Evolutionary conservation across 1,140 invertebrate genomes (phyloP).

Genomic region (Dufourea novaeangliae): DNA sequence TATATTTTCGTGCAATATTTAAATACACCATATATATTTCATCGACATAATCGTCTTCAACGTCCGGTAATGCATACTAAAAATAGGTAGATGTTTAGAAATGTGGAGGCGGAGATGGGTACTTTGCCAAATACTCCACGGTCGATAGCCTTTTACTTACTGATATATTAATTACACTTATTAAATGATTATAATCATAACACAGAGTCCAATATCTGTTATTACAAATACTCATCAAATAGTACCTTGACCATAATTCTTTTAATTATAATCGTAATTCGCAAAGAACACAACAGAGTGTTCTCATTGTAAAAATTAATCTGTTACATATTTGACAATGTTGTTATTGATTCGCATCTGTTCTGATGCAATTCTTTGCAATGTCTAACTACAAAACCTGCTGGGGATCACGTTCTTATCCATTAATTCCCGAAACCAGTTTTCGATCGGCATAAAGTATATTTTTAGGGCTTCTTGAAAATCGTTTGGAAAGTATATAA

Average conservation of each 20-base stretch:
- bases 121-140: slow-evolving; percentile 29
- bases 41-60: background rate
- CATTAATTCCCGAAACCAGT: background rate
- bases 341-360: background rate
- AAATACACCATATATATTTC: background rate
- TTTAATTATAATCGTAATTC: background rate
- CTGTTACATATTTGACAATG: background rate
- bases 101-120: background rate
- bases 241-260: background rate
- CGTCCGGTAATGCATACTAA: slow-evolving; percentile 7
- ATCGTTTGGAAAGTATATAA: background rate
- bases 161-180: background rate
- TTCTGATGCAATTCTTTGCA: slow-evolving; percentile 1
- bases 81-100: slow-evolving; percentile 28
- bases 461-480: background rate
- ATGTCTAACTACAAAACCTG: slow-evolving; percentile 29
- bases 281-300: too few relatives aligned
- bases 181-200: background rate
- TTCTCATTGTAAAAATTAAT: background rate
- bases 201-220: background rate
- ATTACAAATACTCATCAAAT: background rate
- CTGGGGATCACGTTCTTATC: background rate
- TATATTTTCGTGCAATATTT: background rate
- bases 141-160: slow-evolving; percentile 15
- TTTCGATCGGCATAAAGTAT: background rate